These are phyloP conservation scores for Spea hammondii DNA, from an alignment of 2,797 vertebrate genomes.

Conservation along the genomic window DNA sequence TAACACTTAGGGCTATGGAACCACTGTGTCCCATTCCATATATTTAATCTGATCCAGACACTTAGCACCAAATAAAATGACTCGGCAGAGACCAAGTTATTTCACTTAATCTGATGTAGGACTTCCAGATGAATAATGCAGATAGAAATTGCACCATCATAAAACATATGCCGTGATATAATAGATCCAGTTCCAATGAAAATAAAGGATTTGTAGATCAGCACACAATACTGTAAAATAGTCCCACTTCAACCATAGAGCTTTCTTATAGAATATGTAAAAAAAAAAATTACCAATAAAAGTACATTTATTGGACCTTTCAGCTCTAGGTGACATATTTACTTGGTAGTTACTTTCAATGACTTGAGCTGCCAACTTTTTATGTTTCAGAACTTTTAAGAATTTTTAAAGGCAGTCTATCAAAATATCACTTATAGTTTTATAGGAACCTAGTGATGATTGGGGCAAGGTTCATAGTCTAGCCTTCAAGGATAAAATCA, in stretches of 20 bases:
- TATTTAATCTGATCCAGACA: conserved; percentile 29
- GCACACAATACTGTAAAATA: background rate
- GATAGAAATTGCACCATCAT: conserved; percentile 10
- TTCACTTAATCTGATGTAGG: conserved; percentile 8
- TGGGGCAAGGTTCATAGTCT: too few species aligned
- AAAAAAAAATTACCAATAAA: too few species aligned
- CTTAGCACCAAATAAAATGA: conserved; percentile 39
- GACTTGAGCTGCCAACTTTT: too few species aligned
- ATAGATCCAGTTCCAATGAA: conserved; percentile 20
- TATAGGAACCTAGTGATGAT: too few species aligned
- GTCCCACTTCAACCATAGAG: background rate
- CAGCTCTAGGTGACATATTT: too few species aligned
- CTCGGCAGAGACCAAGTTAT: conserved; percentile 2
- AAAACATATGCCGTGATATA: conserved; percentile 16
- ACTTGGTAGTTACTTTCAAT: too few species aligned
- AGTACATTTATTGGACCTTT: too few species aligned
- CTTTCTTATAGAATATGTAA: too few species aligned
- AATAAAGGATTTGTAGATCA: conserved; percentile 26
- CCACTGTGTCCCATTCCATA: conserved; percentile 19
- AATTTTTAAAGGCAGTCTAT: too few species aligned
- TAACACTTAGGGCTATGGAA: conserved; percentile 13
- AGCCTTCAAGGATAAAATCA: too few species aligned
- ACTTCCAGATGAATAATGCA: conserved; percentile 14
- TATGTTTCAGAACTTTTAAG: too few species aligned
- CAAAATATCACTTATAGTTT: too few species aligned